Evolutionary conservation across 2,113 vertebrate genomes (phyloP).

Genomic region (Amazona guildingii): DNA sequence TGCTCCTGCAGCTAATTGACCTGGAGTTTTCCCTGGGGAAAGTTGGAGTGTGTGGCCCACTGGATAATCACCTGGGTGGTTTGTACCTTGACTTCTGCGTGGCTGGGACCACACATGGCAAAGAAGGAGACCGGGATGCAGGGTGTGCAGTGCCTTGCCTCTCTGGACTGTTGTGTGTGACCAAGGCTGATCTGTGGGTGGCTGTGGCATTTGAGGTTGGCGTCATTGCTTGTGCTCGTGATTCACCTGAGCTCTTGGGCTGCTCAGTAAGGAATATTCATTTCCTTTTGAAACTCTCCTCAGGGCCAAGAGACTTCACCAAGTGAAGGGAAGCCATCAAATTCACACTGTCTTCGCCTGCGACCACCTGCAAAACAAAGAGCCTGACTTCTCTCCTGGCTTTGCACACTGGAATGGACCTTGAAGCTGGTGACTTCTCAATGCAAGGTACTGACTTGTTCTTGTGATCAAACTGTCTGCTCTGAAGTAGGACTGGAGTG

Average conservation of each 20-base stretch:
- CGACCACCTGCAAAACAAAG: constrained; percentile 19
- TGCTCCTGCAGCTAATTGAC: not conserved
- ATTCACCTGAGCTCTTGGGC: constrained; percentile 36
- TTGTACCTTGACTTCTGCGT: not conserved
- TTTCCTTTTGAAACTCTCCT: constrained; percentile 34
- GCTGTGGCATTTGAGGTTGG: constrained; percentile 17
- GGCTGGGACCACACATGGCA: not conserved
- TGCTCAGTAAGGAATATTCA: constrained; percentile 28
- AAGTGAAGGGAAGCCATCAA: constrained; percentile 59
- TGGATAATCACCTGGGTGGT: fast-evolving
- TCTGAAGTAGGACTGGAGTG: not conserved
- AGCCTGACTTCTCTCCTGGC: constrained; percentile 30
- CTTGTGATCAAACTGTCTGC: not conserved
- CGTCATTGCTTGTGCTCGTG: constrained; percentile 16
- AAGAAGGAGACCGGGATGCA: not conserved
- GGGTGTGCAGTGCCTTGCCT: not conserved
- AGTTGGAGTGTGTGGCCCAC: not conserved
- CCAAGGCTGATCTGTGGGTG: constrained; percentile 42
- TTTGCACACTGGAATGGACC: constrained; percentile 73
- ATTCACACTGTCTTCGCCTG: constrained; percentile 3
- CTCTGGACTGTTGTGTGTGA: not conserved
- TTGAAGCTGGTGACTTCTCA: constrained; percentile 58
- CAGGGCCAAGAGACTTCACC: constrained; percentile 67
- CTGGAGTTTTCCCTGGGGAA: not conserved
- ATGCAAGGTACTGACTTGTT: constrained; percentile 69